phyloP scores from a whole-genome alignment of 1,140 invertebrate species.

The Episyrphus balteatus region DNA sequence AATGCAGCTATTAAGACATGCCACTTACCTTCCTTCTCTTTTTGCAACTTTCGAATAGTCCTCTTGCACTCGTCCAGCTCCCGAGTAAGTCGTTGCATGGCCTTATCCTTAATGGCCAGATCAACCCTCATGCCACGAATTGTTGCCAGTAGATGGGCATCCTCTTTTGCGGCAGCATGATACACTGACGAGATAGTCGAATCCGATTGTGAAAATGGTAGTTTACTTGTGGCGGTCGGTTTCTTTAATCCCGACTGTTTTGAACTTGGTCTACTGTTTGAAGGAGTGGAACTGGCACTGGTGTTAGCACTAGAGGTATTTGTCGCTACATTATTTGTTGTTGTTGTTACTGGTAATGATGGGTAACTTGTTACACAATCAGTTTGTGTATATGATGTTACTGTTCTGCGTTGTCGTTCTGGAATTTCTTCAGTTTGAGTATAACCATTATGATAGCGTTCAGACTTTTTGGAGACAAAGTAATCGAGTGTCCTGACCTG shows the following conservation, averaged over 20 bases:
- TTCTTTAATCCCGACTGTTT: conserved; percentile 27
- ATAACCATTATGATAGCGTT: conserved; percentile 28
- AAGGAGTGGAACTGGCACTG: conserved; percentile 40
- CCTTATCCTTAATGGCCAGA: conserved; percentile 57
- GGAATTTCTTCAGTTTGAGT: conserved; percentile 27
- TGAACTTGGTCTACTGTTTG: conserved; percentile 33
- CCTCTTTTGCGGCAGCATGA: conserved; percentile 43
- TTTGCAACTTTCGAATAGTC: conserved; percentile 59
- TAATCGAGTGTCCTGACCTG: conserved; percentile 32
- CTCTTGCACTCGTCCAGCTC: conserved; percentile 63
- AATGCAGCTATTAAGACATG: too few relatives aligned
- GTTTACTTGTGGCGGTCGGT: conserved; percentile 15
- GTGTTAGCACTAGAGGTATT: conserved; percentile 43
- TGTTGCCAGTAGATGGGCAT: conserved; percentile 62
- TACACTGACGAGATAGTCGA: conserved; percentile 24
- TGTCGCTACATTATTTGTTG: conserved; percentile 35
- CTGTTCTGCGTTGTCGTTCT: neutral
- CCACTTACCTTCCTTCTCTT: conserved; percentile 54
- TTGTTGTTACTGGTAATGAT: conserved; percentile 16
- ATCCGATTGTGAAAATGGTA: conserved; percentile 33
- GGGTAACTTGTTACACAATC: conserved; percentile 13
- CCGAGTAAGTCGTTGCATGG: conserved; percentile 52
- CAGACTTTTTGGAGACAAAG: conserved; percentile 24
- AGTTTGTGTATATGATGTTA: neutral
- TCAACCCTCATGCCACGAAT: conserved; percentile 65